Evolutionary conservation across 2,113 vertebrate genomes (phyloP).

Genomic region (Drymodes brunneopygia): DNA sequence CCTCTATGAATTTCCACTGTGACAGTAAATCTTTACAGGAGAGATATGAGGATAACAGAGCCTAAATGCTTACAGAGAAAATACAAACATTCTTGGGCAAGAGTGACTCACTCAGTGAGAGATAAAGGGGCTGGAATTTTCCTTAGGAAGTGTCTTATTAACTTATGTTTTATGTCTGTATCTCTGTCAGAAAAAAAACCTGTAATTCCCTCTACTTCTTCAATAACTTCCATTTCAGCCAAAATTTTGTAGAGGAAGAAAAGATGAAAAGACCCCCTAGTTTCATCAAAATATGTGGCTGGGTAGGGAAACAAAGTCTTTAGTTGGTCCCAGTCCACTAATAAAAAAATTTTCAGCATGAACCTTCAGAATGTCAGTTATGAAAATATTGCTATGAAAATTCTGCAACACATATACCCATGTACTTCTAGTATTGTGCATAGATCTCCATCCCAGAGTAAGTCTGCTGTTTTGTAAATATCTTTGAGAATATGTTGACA

Average conservation of each 20-base stretch:
- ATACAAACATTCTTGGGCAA: slow-evolving; percentile 15
- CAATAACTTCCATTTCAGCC: background rate
- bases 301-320: background rate
- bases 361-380: background rate
- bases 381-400: background rate
- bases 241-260: background rate
- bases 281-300: background rate
- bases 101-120: slow-evolving; percentile 27
- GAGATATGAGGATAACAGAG: slow-evolving; percentile 1
- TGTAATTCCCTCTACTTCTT: background rate
- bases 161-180: background rate
- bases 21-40: slow-evolving; percentile 22
- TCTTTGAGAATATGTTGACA: background rate
- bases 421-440: background rate
- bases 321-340: background rate
- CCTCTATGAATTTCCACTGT: background rate
- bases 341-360: background rate
- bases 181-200: background rate
- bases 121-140: slow-evolving; percentile 56
- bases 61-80: slow-evolving; percentile 25
- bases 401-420: no score
- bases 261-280: background rate
- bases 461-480: background rate
- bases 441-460: background rate
- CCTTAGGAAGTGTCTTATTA: slow-evolving; percentile 27